Evolutionary conservation across 2,888 invertebrate genomes (phyloP).

Genomic region (Acrobasis consociella): DNA sequence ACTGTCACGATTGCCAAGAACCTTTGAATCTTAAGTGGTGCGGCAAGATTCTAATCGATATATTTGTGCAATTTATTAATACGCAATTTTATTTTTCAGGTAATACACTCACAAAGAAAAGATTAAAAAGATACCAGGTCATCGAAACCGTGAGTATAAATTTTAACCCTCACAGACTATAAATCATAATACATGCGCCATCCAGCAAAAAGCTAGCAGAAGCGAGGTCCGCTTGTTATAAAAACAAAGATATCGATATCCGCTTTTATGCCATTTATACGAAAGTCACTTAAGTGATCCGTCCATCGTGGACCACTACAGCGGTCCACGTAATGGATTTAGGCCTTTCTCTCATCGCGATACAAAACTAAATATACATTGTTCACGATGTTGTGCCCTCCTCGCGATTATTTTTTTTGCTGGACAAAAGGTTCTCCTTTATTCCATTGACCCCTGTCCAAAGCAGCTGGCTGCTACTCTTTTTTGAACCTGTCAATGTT

Average conservation of each 20-base stretch:
- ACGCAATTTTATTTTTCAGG: not conserved
- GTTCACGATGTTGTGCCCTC: no score
- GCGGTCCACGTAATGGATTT: conserved; percentile 29
- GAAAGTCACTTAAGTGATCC: conserved; percentile 22
- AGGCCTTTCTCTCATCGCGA: conserved; percentile 4
- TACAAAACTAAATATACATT: not conserved
- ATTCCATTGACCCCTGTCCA: no score
- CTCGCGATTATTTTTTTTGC: no score
- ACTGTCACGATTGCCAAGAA: no score
- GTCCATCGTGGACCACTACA: conserved; percentile 24
- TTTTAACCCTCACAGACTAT: not conserved
- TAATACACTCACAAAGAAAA: not conserved
- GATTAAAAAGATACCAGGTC: not conserved
- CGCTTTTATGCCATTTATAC: conserved; percentile 13
- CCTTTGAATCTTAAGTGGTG: no score
- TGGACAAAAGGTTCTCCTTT: no score
- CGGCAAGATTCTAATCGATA: no score
- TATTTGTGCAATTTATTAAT: not conserved
- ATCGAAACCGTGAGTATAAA: conserved; percentile 6
- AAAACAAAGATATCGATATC: conserved; percentile 23
- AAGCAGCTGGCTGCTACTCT: no score
- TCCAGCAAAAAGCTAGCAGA: conserved; percentile 5
- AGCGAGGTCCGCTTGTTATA: conserved; percentile 8
- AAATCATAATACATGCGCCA: not conserved
- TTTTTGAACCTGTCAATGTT: no score